Evolutionary conservation across 2,888 invertebrate species (phyloP), one percentile per base, ranked within the genome.

Genomic region (Notodonta ziczac): DNA sequence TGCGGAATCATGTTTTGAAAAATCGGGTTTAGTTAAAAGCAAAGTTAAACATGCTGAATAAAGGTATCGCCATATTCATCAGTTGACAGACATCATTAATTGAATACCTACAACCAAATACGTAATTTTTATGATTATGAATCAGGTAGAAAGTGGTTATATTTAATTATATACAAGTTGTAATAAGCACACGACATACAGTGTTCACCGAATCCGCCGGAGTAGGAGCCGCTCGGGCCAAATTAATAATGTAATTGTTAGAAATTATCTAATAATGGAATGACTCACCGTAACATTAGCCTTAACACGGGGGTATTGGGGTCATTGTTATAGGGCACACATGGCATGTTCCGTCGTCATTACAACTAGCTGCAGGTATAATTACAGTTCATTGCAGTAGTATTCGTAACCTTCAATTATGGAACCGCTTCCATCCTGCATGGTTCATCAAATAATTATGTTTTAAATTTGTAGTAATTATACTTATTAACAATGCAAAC

Each of bases 251-350:
- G 35, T 50, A 62, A 67, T 67, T 57, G 61, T 51, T 48, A 58
- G 64, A 61, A 62, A 58, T 62, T 66, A 69, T 66, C 61, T 66
- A 56, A 62, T 66, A 61, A 64, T 66, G 60, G 66, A 61, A 58
- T 46, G 68, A 61, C 50, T 64, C 65, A 58, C 68, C 62, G 57
- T 64, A 52, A 74, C 59, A 62, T 62, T 57, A 61, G n/a, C 42
- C 55, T 32, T 24, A 14, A 32, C 35, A 13, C 59, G 58, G 63
- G 51, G 60, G 62, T 13, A 52, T 32, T 5, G 35, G 52, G 52
- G 32, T 5, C 32, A 52, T 32, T 16, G 8, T 16, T 8, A 16
- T 9, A 12, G 32, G 52, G 32, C 32, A 52, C 24, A 14, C 52
- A 13, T 52, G 13, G 52, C 52, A 52, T 52, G 52, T 52, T 62